Base-by-base conservation (phyloP, 2,113 vertebrate genomes). In the Corythornis vintsioides region DNA sequence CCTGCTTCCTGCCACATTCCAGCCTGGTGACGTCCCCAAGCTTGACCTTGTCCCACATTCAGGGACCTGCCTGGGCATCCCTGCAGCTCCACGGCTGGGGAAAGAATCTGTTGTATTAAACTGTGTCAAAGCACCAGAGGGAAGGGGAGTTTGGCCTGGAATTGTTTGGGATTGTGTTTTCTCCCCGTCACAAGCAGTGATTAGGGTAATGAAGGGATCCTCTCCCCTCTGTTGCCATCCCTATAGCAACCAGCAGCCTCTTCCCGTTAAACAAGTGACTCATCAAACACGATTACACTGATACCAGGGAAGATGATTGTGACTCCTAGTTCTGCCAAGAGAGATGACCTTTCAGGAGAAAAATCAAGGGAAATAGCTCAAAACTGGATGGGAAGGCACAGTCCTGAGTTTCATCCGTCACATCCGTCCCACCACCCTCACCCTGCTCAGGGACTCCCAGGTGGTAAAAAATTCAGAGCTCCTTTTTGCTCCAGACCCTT, bases 221-320 rank as follows among this genome's bases (percentile, higher is more conserved):
- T 92, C 86, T 93, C 92, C 82, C 95, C 90, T 86, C 80, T 3
- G 83, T 75, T 61, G 89, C 91, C 69, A 61, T 96, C 86, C 84
- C 96, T 92, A 95, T 92, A 83, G 96, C 96, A 96, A 96, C 95
- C 88, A 66, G 75, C 93, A 92, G 91, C 87, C 88, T 94, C 90
- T 93, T 92, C 95, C 89, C 53, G 12, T 85, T 85, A 26, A 86
- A 86, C 84, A 85, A 93, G 78, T 93, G 95, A 95, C 86, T 96
- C 96, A 95, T 73, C 89, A 53, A 42, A 76, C 95, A 47, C 24
- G 4, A 65, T 61, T 38, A 3, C 89, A 31, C 66, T 12, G 77
- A 0, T n/a, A 28, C 3, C 78, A 8, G 84, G 66, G 67, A 52
- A 45, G 45, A 3, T 1, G 82, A 26, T 61, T 48, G 84, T 76